These are phyloP conservation scores for Anadara kagoshimensis DNA, from an alignment of 1,140 invertebrate species.

Conservation along the genomic window DNA sequence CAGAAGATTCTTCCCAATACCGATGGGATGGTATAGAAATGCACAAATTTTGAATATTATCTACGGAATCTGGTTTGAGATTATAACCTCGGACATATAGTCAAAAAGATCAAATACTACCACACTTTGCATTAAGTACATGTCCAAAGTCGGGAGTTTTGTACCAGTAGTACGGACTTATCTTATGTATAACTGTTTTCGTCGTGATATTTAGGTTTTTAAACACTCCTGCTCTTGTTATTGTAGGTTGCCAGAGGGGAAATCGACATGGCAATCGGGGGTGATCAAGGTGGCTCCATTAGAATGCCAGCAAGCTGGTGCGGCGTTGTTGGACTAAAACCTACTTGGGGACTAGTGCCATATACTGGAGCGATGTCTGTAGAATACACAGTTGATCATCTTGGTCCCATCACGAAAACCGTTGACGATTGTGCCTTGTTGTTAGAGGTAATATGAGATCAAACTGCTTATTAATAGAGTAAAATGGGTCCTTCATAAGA, in stretches of 20 bases:
- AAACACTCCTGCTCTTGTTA: no score
- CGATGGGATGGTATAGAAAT: no score
- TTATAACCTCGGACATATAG: no score
- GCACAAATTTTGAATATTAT: no score
- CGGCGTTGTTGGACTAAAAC: constrained; percentile 67
- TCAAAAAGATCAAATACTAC: no score
- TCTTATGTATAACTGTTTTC: no score
- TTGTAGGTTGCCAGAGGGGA: constrained; percentile 44
- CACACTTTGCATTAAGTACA: no score
- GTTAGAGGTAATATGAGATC: constrained; percentile 45
- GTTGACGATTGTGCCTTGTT: constrained; percentile 64
- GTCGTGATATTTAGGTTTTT: no score
- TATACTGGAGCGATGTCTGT: constrained; percentile 50
- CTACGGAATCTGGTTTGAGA: no score
- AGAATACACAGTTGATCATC: constrained; percentile 52
- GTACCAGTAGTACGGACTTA: no score
- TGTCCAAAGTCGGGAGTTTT: no score
- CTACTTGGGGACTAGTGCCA: constrained; percentile 64
- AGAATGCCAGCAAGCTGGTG: constrained; percentile 61
- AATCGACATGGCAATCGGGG: constrained; percentile 54
- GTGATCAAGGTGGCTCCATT: constrained; percentile 60
- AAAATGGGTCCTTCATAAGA: background rate
- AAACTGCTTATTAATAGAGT: background rate
- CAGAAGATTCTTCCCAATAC: no score
- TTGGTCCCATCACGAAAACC: constrained; percentile 58